These are phyloP conservation scores for Chironomus tentans DNA, from an alignment of 2,888 invertebrate genomes.

Conservation along the genomic window DNA sequence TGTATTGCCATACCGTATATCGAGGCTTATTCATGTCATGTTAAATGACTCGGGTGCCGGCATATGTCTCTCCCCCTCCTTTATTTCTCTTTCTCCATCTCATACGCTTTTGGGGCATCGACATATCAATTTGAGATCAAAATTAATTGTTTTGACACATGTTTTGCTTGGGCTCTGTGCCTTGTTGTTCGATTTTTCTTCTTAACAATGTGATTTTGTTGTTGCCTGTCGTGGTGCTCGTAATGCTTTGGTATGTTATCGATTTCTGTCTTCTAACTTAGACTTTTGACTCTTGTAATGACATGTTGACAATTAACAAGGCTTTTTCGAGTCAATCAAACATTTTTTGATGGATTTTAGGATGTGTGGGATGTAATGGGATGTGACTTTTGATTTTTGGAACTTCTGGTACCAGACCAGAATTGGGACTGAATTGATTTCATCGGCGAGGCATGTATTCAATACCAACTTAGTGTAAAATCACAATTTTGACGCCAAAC, in stretches of 20 bases:
- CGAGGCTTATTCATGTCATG: not conserved
- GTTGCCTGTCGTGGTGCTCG: not conserved
- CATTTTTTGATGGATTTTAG: too few relatives aligned
- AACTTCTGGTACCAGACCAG: too few relatives aligned
- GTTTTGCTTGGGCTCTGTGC: not conserved
- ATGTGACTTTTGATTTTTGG: too few relatives aligned
- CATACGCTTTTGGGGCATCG: not conserved
- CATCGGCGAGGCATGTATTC: too few relatives aligned
- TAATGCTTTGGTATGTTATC: not conserved
- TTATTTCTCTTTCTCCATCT: too few relatives aligned
- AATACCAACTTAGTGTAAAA: too few relatives aligned
- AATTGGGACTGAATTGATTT: too few relatives aligned
- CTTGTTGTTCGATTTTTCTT: not conserved
- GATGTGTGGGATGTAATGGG: too few relatives aligned
- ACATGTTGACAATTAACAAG: not conserved
- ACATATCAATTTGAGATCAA: slow-evolving; percentile 9
- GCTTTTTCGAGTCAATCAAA: too few relatives aligned
- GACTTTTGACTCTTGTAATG: not conserved
- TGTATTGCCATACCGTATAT: not conserved
- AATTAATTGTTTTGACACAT: slow-evolving; percentile 18
- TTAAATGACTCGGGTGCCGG: not conserved
- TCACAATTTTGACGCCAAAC: too few relatives aligned
- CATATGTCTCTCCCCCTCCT: not conserved
- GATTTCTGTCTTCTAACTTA: not conserved
- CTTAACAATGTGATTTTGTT: not conserved